Evolutionary conservation across 2,888 invertebrate genomes (phyloP).

Genomic region (Dasysyrphus tricinctus): DNA sequence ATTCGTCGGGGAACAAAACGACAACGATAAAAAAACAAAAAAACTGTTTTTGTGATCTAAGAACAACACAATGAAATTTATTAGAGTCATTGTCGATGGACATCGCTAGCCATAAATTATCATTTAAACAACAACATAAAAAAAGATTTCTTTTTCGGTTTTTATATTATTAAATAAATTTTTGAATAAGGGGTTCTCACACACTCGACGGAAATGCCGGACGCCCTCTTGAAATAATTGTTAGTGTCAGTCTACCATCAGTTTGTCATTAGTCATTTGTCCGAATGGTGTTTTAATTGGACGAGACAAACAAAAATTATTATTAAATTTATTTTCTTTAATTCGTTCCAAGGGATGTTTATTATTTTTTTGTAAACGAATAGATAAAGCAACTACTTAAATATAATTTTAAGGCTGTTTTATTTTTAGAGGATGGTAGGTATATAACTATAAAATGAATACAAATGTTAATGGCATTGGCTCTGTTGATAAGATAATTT

Average conservation of each 20-base stretch:
- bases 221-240: conserved; percentile 48
- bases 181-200: conserved; percentile 33
- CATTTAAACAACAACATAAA: conserved; percentile 34
- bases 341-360: conserved; percentile 1
- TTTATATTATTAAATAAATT: neutral
- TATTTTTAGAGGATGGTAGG: too few relatives aligned
- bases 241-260: conserved; percentile 50
- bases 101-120: conserved; percentile 65
- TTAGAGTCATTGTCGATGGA: conserved; percentile 62
- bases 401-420: too few relatives aligned
- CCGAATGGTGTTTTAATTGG: conserved; percentile 48
- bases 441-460: too few relatives aligned
- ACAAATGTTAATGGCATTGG: too few relatives aligned
- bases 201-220: neutral
- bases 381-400: neutral
- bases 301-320: conserved; percentile 46
- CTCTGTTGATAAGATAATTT: too few relatives aligned
- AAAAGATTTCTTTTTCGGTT: conserved; percentile 44
- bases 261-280: conserved; percentile 70
- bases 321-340: conserved; percentile 54
- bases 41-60: conserved; percentile 41
- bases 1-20: conserved; percentile 51
- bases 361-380: neutral
- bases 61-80: conserved; percentile 69
- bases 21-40: conserved; percentile 27